A percentile compares a stretch with the other conserved stretches of the same genome.
Conservation (phyloP, 2,888 invertebrate genomes). For the Odontothrips loti region DNA sequence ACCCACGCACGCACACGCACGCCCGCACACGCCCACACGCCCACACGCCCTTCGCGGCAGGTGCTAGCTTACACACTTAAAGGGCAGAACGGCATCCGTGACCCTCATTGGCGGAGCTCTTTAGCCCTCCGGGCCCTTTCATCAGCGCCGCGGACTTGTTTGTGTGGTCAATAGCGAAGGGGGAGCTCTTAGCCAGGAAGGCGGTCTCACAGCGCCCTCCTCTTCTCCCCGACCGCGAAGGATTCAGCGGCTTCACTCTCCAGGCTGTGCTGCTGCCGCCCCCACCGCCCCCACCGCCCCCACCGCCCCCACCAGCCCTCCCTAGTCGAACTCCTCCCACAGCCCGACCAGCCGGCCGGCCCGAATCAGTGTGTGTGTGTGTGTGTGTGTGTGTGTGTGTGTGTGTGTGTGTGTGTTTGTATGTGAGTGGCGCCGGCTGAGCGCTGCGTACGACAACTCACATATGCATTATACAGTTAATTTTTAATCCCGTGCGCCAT, state of each 20-base stretch:
- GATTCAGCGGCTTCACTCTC: too few species aligned
- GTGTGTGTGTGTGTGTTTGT: too few species aligned
- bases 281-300: too few species aligned
- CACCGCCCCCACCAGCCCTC: too few species aligned
- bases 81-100: neutral
- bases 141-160: neutral
- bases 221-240: neutral
- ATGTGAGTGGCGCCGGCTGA: neutral
- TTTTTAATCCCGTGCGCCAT: neutral
- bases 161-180: neutral
- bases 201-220: neutral
- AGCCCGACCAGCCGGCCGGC: neutral
- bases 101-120: neutral
- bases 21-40: neutral
- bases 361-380: too few species aligned
- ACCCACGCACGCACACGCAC: neutral
- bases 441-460: neutral
- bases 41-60: neutral
- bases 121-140: neutral
- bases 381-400: too few species aligned
- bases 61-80: neutral
- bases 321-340: too few species aligned
- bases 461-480: slow-evolving; percentile 24
- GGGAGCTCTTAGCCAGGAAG: neutral
- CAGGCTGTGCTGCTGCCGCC: too few species aligned